A percentile compares a stretch with the other conserved stretches of the same genome.
Conservation (phyloP, 1,140 invertebrate species). For the Cryptotermes secundus region DNA sequence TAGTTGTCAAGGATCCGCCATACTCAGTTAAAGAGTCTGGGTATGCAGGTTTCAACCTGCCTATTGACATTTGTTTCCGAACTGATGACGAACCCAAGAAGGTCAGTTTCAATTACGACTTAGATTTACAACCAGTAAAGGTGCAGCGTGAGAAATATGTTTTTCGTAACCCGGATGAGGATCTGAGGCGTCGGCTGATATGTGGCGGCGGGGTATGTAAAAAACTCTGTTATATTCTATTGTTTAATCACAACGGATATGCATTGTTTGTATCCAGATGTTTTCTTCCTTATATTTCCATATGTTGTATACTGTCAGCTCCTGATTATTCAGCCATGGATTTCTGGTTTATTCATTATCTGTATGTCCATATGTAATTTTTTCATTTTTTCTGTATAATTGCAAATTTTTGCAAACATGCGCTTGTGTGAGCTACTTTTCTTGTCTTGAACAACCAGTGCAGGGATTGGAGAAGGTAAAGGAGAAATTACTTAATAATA, state of each 20-base stretch:
- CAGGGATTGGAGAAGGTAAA: too few relatives aligned
- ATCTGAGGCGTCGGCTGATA: slow-evolving; percentile 83
- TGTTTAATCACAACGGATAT: too few relatives aligned
- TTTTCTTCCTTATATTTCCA: slow-evolving; percentile 20
- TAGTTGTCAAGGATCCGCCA: slow-evolving; percentile 88
- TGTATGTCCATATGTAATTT: neutral
- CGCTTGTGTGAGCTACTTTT: too few relatives aligned
- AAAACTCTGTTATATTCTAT: neutral
- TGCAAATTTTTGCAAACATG: too few relatives aligned
- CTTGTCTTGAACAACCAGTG: too few relatives aligned
- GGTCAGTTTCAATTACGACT: slow-evolving; percentile 83
- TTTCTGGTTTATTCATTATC: too few relatives aligned
- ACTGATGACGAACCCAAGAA: slow-evolving; percentile 90
- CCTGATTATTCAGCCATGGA: neutral
- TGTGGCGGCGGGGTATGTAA: slow-evolving; percentile 78
- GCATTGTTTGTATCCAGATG: neutral
- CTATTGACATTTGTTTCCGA: slow-evolving; percentile 88
- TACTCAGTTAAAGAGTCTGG: slow-evolving; percentile 88
- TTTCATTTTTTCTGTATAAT: too few relatives aligned
- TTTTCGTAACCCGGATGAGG: slow-evolving; percentile 82
- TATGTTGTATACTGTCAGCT: neutral
- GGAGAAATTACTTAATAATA: too few relatives aligned
- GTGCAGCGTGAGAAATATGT: slow-evolving; percentile 71
- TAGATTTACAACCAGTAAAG: slow-evolving; percentile 71
- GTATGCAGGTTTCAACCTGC: slow-evolving; percentile 89